phyloP scores from a whole-genome alignment of 1,140 invertebrate genomes.

The Venturia canescens region DNA sequence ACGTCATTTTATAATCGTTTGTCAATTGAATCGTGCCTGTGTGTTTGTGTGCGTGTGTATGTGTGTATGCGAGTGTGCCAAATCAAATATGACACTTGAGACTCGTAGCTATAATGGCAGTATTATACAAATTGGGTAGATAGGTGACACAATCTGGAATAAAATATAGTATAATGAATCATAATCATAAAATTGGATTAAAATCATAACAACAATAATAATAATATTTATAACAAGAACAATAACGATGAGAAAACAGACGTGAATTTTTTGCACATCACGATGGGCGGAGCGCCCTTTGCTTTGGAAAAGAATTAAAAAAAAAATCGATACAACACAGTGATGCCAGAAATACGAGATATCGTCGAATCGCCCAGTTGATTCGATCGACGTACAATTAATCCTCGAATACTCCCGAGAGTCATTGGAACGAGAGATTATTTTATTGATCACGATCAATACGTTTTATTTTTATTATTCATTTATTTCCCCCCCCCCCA shows the following conservation, averaged over 20 bases:
- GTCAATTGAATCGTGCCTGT: conserved; percentile 44
- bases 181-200: conserved; percentile 65
- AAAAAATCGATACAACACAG: neutral
- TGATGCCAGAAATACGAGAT: neutral
- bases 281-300: neutral
- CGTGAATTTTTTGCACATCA: conserved; percentile 8
- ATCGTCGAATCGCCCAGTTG: neutral
- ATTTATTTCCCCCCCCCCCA: neutral
- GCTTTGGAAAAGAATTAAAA: neutral
- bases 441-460: neutral
- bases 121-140: conserved; percentile 59
- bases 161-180: conserved; percentile 74
- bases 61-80: neutral
- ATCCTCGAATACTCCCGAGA: conserved; percentile 1
- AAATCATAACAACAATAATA: neutral
- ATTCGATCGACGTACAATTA: neutral
- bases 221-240: neutral
- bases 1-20: conserved; percentile 55
- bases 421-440: neutral
- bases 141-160: conserved; percentile 75
- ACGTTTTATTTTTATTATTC: neutral
- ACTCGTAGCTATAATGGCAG: conserved; percentile 63
- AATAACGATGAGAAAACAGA: no score
- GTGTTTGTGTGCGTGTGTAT: neutral
- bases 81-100: conserved; percentile 56